These are phyloP conservation scores for Platygyra sinensis DNA, from an alignment of 64 coral and sea anemone genomes.

Conservation along the genomic window DNA sequence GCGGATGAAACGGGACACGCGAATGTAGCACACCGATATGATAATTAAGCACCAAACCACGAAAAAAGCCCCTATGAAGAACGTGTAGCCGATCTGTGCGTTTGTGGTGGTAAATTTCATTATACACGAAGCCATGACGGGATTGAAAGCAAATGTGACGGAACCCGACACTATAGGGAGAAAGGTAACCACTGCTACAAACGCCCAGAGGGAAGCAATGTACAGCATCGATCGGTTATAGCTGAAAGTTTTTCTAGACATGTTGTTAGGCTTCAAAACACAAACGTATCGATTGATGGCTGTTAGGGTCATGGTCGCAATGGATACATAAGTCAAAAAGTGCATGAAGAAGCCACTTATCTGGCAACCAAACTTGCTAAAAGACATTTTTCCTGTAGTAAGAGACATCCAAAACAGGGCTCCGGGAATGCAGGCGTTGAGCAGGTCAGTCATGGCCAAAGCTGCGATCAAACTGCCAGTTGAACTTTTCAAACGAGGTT, in stretches of 20 bases:
- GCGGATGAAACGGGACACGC: background rate
- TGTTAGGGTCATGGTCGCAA: slow-evolving; percentile 18
- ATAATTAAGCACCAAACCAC: background rate
- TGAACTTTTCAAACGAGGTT: background rate
- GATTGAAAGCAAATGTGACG: background rate
- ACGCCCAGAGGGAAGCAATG: slow-evolving; percentile 38
- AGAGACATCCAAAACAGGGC: background rate
- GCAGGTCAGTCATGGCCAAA: slow-evolving; percentile 29
- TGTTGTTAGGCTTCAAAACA: background rate
- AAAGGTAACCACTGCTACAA: slow-evolving; percentile 19
- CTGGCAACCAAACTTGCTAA: background rate
- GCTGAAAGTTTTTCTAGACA: slow-evolving; percentile 29
- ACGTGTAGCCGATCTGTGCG: background rate
- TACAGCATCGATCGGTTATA: background rate
- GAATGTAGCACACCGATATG: background rate
- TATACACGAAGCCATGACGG: background rate
- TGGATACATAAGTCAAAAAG: background rate
- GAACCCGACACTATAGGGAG: background rate
- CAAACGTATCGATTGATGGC: slow-evolving; percentile 20
- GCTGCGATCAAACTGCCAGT: background rate
- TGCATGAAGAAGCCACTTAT: slow-evolving; percentile 14
- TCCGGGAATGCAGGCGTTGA: background rate
- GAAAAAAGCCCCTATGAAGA: background rate
- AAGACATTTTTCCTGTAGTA: background rate
- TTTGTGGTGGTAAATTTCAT: background rate